phyloP scores from a whole-genome alignment of 2,797 vertebrate genomes.

The Eulemur albifrons region DNA sequence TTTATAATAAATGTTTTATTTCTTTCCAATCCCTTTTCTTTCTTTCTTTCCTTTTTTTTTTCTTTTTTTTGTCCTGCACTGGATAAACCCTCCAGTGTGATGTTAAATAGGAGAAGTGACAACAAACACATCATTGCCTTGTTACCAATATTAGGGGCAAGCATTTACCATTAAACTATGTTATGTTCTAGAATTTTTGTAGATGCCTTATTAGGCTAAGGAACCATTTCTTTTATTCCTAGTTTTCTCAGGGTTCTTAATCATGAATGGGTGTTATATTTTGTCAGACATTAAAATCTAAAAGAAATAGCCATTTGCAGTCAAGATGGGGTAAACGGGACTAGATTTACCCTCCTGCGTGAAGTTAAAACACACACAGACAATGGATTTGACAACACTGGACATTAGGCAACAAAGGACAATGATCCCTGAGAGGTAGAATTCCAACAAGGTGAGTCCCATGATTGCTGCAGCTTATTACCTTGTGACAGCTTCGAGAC shows the following conservation, averaged over 20 bases:
- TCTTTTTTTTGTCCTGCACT: background rate
- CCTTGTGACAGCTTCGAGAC: background rate
- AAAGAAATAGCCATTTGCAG: background rate
- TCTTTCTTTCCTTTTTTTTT: background rate
- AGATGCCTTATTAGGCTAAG: background rate
- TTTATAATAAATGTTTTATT: constrained; percentile 23
- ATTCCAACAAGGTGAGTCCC: background rate
- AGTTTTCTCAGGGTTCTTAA: background rate
- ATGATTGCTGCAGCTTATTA: background rate
- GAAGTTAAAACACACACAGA: background rate
- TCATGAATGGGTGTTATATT: background rate
- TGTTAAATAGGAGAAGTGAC: background rate
- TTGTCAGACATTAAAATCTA: background rate
- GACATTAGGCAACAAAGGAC: background rate
- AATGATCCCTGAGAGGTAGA: background rate
- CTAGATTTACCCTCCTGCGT: background rate
- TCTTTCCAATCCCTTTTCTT: background rate
- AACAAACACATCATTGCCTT: background rate
- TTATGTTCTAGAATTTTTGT: background rate
- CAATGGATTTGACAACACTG: background rate
- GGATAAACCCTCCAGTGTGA: background rate
- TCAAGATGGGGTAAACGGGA: too few relatives aligned
- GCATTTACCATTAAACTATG: background rate
- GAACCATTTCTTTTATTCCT: background rate
- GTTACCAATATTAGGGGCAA: background rate